These are phyloP conservation scores for Platerodrilus igneus DNA, from an alignment of 2,888 invertebrate species.

Conservation along the genomic window DNA sequence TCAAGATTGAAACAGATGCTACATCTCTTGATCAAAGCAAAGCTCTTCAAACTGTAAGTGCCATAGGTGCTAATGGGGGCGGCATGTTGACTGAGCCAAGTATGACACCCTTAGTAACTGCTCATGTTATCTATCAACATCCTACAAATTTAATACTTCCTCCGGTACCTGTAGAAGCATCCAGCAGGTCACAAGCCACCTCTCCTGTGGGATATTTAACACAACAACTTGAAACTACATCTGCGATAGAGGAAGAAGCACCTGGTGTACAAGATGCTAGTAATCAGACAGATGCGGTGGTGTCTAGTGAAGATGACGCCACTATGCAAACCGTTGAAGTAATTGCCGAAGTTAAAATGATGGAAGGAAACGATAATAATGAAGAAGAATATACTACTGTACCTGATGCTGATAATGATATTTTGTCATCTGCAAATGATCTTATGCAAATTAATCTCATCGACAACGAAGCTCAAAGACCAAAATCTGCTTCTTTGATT, in stretches of 20 bases:
- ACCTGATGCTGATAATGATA: too few relatives aligned
- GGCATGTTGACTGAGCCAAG: slow-evolving; percentile 50
- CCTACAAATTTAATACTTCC: slow-evolving; percentile 45
- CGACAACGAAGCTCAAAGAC: slow-evolving; percentile 1
- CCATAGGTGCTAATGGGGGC: slow-evolving; percentile 41
- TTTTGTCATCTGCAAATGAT: too few relatives aligned
- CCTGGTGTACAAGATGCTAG: slow-evolving; percentile 75
- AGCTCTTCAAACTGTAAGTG: slow-evolving; percentile 43
- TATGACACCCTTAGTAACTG: slow-evolving; percentile 52
- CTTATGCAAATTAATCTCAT: not conserved
- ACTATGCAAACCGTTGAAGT: slow-evolving; percentile 35
- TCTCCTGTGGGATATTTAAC: slow-evolving; percentile 55
- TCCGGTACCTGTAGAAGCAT: slow-evolving; percentile 39
- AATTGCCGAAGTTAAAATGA: slow-evolving; percentile 17
- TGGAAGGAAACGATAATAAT: slow-evolving; percentile 12
- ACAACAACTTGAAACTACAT: slow-evolving; percentile 54
- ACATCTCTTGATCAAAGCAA: slow-evolving; percentile 45
- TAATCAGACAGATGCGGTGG: slow-evolving; percentile 75
- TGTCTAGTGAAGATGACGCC: slow-evolving; percentile 63
- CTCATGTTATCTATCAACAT: slow-evolving; percentile 55
- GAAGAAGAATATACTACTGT: slow-evolving; percentile 18
- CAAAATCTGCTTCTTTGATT: too few relatives aligned
- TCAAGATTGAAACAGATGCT: slow-evolving; percentile 69
- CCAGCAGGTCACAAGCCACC: slow-evolving; percentile 48
- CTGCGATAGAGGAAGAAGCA: slow-evolving; percentile 47